These are phyloP conservation scores for Megaleporinus macrocephalus DNA, from an alignment of 2,113 vertebrate species.

Conservation along the genomic window DNA sequence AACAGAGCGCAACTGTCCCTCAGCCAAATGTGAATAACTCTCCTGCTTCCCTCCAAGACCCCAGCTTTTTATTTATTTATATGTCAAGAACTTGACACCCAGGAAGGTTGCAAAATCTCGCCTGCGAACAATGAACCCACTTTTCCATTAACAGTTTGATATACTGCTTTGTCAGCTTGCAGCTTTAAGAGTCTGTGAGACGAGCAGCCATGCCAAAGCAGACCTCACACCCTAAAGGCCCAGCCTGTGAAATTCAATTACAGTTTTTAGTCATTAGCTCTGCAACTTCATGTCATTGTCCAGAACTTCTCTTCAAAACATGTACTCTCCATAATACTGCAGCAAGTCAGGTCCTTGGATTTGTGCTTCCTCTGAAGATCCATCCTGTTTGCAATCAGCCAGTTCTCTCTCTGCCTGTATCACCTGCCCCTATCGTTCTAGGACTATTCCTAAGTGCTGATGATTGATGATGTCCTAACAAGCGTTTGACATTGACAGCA, in stretches of 20 bases:
- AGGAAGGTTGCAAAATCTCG: conserved; percentile 55
- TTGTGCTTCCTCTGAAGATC: neutral
- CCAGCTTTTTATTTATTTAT: conserved; percentile 65
- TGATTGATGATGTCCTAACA: conserved; percentile 82
- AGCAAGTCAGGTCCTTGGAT: neutral
- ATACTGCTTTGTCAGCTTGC: conserved; percentile 51
- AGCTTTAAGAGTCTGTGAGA: conserved; percentile 52
- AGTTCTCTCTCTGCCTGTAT: conserved; percentile 46
- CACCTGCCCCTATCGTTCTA: conserved; percentile 76
- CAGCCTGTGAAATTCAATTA: neutral
- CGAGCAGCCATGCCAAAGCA: neutral
- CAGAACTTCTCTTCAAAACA: neutral
- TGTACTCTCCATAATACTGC: neutral
- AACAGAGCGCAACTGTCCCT: conserved; percentile 66
- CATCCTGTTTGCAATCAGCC: neutral
- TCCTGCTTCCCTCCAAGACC: conserved; percentile 55
- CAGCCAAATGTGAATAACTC: conserved; percentile 58
- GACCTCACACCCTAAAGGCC: conserved; percentile 12
- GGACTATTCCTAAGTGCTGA: conserved; percentile 77
- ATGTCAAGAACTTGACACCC: conserved; percentile 62
- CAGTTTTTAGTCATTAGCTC: neutral
- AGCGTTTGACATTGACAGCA: conserved; percentile 82
- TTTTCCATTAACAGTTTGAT: conserved; percentile 52
- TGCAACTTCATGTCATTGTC: neutral
- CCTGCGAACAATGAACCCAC: conserved; percentile 59